Conservation (phyloP, 2,888 invertebrate species). For the Euspilapteryx auroguttella region DNA sequence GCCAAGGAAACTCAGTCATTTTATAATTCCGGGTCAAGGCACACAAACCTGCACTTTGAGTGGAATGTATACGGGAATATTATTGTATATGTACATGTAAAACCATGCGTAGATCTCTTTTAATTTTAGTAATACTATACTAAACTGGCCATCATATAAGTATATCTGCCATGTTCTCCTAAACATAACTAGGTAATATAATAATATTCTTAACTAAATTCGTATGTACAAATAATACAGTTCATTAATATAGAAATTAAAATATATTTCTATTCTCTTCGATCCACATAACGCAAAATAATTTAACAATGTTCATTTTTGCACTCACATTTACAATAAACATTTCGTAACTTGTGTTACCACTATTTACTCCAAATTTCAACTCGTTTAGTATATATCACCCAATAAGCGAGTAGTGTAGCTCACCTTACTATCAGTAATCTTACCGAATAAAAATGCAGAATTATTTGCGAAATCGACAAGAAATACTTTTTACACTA, state of each 20-base stretch:
- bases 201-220: conserved; percentile 64
- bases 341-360: conserved; percentile 49
- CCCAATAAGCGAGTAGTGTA: conserved; percentile 57
- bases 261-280: conserved; percentile 61
- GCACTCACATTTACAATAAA: conserved; percentile 61
- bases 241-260: conserved; percentile 58
- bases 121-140: conserved; percentile 67
- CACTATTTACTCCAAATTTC: conserved; percentile 40
- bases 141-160: conserved; percentile 74
- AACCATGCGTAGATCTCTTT: conserved; percentile 57
- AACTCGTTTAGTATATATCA: conserved; percentile 58
- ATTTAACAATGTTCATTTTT: conserved; percentile 62
- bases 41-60: conserved; percentile 2
- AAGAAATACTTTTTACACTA: conserved; percentile 53
- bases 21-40: too few species aligned
- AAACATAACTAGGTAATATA: conserved; percentile 61
- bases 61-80: not conserved
- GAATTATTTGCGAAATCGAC: conserved; percentile 52
- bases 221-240: conserved; percentile 68
- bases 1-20: too few species aligned
- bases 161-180: conserved; percentile 66
- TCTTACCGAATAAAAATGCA: conserved; percentile 58
- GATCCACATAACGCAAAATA: conserved; percentile 63
- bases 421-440: conserved; percentile 45
- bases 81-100: conserved; percentile 55